Conservation (phyloP, 2,888 invertebrate genomes). For the Tetragnatha montana region DNA sequence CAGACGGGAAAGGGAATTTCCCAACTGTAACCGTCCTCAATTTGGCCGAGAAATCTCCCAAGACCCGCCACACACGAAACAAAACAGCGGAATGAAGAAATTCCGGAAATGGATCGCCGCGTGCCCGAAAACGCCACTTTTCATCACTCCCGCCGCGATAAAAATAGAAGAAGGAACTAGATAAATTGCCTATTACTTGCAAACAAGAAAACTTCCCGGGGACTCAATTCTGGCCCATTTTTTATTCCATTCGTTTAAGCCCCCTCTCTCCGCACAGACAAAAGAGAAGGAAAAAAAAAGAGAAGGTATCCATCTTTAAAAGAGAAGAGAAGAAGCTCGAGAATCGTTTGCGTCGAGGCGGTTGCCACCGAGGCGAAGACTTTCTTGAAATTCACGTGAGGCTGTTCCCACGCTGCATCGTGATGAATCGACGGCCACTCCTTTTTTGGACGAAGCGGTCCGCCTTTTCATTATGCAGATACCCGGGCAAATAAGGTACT, state of each 20-base stretch:
- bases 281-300: conserved; percentile 27
- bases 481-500: conserved; percentile 35
- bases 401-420: conserved; percentile 57
- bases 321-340: conserved; percentile 11
- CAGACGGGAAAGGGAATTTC: not conserved
- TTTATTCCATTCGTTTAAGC: conserved; percentile 56
- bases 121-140: conserved; percentile 20
- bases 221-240: conserved; percentile 53
- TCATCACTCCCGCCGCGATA: conserved; percentile 53
- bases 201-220: conserved; percentile 50
- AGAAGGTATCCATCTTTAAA: conserved; percentile 42
- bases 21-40: conserved; percentile 13
- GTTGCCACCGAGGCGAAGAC: conserved; percentile 45
- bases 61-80: not conserved
- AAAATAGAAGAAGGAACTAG: conserved; percentile 51
- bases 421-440: conserved; percentile 47
- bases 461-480: conserved; percentile 61
- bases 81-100: conserved; percentile 15
- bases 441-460: not conserved
- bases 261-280: conserved; percentile 34
- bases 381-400: conserved; percentile 49
- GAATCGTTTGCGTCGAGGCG: conserved; percentile 46
- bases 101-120: conserved; percentile 43
- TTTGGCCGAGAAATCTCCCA: conserved; percentile 24
- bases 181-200: conserved; percentile 64